Base-by-base conservation (phyloP, 2,888 invertebrate species). In the Lasius fuliginosus region DNA sequence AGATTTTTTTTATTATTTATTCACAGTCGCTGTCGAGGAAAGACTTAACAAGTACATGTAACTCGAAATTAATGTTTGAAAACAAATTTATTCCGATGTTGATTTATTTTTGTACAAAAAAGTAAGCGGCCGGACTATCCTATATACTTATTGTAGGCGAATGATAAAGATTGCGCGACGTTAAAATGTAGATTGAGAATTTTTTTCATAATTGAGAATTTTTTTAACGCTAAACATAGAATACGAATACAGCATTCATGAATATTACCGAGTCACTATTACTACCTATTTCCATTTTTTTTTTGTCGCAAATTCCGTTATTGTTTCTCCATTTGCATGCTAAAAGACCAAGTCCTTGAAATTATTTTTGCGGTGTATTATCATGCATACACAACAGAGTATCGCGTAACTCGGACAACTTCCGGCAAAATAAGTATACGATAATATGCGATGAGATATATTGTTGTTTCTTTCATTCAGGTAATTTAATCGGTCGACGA, bases 321-420 rank as follows among this genome's bases (percentile, higher is more conserved):
- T 27, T 23, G 27, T 30, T 65, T 15, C 27, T 27, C 23, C 36
- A 3, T 67, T 27, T 30, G 49, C 23, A 56, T 15, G 69, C 42
- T 30, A 77, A 69, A n/a, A n/a, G 11, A 67, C 5, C 1, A 27
- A 33, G 27, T 27, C 67, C 53, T 67, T 67, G 67, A 36, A 23
- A n/a, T 65, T 74, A 62, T 64, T 65, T 27, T 65, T 46, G 1
- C 6, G 4, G 12, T 71, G 18, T 11, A 15, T 46, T 65, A 30
- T 49, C 27, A 49, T 23, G 15, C n/a, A 33, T 49, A 49, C 65
- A 36, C 8, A 67, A 76, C 23, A 40, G 23, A 53, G 42, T n/a
- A 64, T 18, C 36, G 11, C 64, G 3, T 33, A 15, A 62, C 33
- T 62, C 8, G 9, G 33, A 15, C 18, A 15, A 76, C 65, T 65